Conservation (phyloP, 2,113 vertebrate genomes). For the Ictidomys tridecemlineatus region DNA sequence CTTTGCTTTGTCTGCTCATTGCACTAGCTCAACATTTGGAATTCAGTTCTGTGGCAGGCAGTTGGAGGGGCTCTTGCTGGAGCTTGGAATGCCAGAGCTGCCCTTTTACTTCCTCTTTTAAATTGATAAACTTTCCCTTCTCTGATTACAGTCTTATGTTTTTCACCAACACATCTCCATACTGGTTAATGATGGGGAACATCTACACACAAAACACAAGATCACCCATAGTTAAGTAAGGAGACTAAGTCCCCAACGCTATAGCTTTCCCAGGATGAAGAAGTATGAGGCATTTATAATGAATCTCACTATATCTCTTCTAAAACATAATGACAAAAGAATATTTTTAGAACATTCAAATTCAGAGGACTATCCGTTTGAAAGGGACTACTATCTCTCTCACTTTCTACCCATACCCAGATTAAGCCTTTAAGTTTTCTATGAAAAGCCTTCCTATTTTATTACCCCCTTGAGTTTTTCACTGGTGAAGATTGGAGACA, state of each 20-base stretch:
- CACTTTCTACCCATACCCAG: not conserved
- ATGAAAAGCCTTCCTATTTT: not conserved
- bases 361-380: not conserved
- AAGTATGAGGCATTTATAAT: too few relatives aligned
- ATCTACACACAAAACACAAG: conserved; percentile 86
- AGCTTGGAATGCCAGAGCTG: too few relatives aligned
- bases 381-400: not conserved
- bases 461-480: conserved; percentile 93
- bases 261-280: not conserved
- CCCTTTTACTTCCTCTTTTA: too few relatives aligned
- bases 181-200: conserved; percentile 87
- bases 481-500: conserved; percentile 92
- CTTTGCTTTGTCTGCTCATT: too few relatives aligned
- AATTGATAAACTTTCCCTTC: too few relatives aligned
- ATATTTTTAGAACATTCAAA: not conserved
- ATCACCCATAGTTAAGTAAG: not conserved
- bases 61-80: too few relatives aligned
- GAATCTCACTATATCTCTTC: not conserved
- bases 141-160: too few relatives aligned
- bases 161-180: too few relatives aligned
- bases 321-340: not conserved
- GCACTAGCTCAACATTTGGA: too few relatives aligned
- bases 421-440: not conserved
- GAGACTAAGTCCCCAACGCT: not conserved
- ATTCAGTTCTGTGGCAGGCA: too few relatives aligned